Evolutionary conservation across 2,113 vertebrate species (phyloP), one percentile per base, ranked within the genome.

Genomic region (Alligator sinensis): DNA sequence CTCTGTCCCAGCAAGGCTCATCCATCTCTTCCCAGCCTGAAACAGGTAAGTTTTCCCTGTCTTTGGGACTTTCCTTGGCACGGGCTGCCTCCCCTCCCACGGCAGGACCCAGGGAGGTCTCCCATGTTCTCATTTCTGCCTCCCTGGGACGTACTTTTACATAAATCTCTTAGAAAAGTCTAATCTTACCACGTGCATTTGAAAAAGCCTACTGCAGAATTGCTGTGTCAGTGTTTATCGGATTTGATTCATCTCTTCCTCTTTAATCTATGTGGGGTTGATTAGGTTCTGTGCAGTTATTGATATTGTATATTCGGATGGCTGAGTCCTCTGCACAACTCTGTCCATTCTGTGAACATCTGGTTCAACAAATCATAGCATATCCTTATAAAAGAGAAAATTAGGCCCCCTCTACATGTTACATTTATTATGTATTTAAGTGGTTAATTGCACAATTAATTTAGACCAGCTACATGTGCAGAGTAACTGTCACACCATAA

Each of bases 111-210:
- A 4, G 34, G 34, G 34, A 34, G 34, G 34, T 47, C 47, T 47
- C 9, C 47, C 47, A 47, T 47, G 47, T 47, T 9, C 47, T 47
- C 47, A 3, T 47, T 47, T 47, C 47, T 47, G 47, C 47, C 47
- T 9, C 8, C 47, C 47, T 38, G 47, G 47, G 47, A 4, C 76
- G 47, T 78, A 76, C 55, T 64, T 47, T 77, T 47, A 47, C 90
- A 57, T 10, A 76, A 76, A 61, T 54, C 55, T 84, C 63, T 55
- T 61, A 47, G 25, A 76, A 60, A 86, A 75, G 59, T 38, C 84
- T 47, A 54, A 10, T 38, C 72, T 60, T 21, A 55, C 58, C 0
- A 0, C 34, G 55, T 4, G 47, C 0, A 0, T 19, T 58, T 72
- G n/a, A 66, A 75, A 61, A 28, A 79, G 80, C 34, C 60, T 61